These are phyloP conservation scores for Proteles cristata DNA, from an alignment of 2,113 vertebrate species.

Conservation along the genomic window DNA sequence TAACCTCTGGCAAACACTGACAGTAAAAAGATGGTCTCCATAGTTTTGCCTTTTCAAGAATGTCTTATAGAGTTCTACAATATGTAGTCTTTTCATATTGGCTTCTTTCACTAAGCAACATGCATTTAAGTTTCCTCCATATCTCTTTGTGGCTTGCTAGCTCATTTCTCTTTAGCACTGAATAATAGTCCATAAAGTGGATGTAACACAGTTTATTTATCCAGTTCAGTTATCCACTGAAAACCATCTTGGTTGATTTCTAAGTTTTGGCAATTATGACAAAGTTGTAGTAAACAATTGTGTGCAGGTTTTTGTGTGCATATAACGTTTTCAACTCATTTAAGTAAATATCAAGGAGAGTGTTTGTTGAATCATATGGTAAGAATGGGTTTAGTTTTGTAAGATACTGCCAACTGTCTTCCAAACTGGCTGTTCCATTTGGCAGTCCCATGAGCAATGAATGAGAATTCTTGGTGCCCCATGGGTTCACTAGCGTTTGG, in stretches of 20 bases:
- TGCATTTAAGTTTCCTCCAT: neutral
- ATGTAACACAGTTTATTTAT: neutral
- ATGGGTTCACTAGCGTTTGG: neutral
- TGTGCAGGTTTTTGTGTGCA: neutral
- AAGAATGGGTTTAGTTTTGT: neutral
- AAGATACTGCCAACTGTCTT: neutral
- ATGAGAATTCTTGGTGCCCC: neutral
- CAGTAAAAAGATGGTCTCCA: neutral
- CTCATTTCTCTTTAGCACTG: neutral
- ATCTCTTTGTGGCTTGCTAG: neutral
- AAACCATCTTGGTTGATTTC: neutral
- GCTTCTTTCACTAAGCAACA: neutral
- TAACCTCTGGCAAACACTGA: neutral
- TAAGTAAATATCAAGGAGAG: neutral
- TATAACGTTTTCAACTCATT: neutral
- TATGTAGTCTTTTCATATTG: neutral
- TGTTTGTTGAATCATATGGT: neutral
- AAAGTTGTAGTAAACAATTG: neutral
- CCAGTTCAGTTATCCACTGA: neutral
- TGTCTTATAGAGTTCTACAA: neutral
- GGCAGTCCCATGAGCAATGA: neutral
- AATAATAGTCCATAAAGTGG: neutral
- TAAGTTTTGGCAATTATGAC: neutral
- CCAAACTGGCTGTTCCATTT: neutral
- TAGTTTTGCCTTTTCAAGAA: slow-evolving; percentile 31